phyloP scores from a whole-genome alignment of 92 coral and sea anemone genomes.

The Heliopora coerulea region DNA sequence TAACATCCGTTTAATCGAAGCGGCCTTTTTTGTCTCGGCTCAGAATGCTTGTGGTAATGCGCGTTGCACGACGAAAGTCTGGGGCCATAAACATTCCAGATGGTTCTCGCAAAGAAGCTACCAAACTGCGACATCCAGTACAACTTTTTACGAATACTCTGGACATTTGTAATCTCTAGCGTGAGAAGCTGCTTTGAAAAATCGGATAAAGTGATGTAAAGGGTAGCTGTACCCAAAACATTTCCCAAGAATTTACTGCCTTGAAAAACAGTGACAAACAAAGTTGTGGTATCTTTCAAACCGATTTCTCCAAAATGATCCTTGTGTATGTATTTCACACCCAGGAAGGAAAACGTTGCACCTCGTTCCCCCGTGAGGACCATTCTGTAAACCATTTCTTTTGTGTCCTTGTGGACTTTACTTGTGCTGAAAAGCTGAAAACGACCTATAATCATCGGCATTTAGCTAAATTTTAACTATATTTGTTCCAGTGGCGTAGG shows the following conservation, averaged over 20 bases:
- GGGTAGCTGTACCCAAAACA: constrained; percentile 39
- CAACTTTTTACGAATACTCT: constrained; percentile 37
- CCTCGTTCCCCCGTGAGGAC: constrained; percentile 35
- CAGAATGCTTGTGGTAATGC: constrained; percentile 25
- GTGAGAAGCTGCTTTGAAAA: constrained; percentile 54
- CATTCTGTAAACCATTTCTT: constrained; percentile 55
- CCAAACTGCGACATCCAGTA: constrained; percentile 47
- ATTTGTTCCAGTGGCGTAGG: too few species aligned
- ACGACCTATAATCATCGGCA: constrained; percentile 31
- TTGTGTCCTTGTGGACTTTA: constrained; percentile 29
- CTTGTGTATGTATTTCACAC: constrained; percentile 50
- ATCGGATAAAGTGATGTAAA: constrained; percentile 39
- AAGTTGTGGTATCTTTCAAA: constrained; percentile 48
- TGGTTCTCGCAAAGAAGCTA: constrained; percentile 41
- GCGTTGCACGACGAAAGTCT: background rate
- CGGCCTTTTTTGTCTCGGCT: constrained; percentile 50
- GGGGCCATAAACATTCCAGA: constrained; percentile 54
- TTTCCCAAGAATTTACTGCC: constrained; percentile 18
- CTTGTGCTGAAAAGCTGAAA: constrained; percentile 47
- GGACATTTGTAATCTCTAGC: constrained; percentile 46
- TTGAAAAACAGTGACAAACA: constrained; percentile 34
- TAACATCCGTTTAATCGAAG: constrained; percentile 19
- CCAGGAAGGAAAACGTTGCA: constrained; percentile 33
- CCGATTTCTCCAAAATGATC: constrained; percentile 53
- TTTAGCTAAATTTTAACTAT: too few species aligned